phyloP scores from a whole-genome alignment of 92 coral and sea anemone species.

The Pocillopora meandrina region DNA sequence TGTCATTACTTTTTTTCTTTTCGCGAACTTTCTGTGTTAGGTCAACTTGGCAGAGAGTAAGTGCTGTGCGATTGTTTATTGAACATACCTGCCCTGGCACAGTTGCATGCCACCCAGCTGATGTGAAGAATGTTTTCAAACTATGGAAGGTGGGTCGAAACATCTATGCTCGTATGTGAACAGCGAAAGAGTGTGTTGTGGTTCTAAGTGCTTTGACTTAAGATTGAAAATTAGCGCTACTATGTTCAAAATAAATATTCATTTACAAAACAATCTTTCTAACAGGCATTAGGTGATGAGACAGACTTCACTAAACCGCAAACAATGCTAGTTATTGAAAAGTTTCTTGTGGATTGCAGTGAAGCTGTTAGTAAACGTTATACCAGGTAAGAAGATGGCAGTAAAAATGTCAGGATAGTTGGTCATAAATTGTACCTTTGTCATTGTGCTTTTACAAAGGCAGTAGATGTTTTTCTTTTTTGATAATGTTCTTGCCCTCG shows the following conservation, averaged over 20 bases:
- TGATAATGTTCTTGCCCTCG: no score
- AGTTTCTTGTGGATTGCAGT: constrained; percentile 77
- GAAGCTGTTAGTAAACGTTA: constrained; percentile 62
- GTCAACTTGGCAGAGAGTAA: constrained; percentile 62
- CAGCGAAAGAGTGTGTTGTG: no score
- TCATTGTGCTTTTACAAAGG: no score
- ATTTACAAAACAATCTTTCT: neutral
- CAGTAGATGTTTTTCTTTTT: no score
- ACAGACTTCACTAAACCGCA: constrained; percentile 69
- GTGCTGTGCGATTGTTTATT: constrained; percentile 85
- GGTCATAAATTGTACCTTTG: no score
- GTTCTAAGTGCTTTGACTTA: no score
- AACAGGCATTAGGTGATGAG: constrained; percentile 79
- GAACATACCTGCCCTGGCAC: constrained; percentile 78
- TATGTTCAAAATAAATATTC: neutral
- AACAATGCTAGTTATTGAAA: constrained; percentile 72
- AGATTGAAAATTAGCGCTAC: neutral
- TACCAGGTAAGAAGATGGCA: constrained; percentile 42
- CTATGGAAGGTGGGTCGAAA: constrained; percentile 72
- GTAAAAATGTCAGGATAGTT: neutral
- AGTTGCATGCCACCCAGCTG: constrained; percentile 47
- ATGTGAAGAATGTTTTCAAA: constrained; percentile 52
- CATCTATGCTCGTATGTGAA: no score
- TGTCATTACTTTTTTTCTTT: neutral
- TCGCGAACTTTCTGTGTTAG: constrained; percentile 33